Base-by-base conservation (phyloP, 2,113 vertebrate species). In the Sclerurus mexicanus region DNA sequence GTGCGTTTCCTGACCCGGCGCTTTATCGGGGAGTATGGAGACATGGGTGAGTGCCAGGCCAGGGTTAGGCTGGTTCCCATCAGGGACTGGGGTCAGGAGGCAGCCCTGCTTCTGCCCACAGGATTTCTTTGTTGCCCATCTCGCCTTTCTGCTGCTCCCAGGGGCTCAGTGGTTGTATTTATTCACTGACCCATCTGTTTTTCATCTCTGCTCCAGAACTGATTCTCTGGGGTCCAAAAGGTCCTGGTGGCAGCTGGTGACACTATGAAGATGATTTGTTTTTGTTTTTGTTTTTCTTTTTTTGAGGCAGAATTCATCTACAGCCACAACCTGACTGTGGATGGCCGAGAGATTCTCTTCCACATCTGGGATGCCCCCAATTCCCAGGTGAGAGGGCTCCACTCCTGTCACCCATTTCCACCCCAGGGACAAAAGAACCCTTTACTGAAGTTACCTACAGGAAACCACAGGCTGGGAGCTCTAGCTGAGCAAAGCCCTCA, bases 11-110 rank as follows among this genome's bases (percentile, higher is more conserved):
- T 99, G 44, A 99, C 99, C 24, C 97, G 98, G 46, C 98, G 98
- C 73, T 99, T 99, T 92, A 99, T 99, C 2, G 99, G 99, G 58
- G 99, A 99, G 83, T 99, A 99, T 2, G 99, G 99, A 86, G 98
- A 99, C 67, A 98, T 99, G 56, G 98, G 99, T 99, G 91, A 97
- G 97, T 97, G 85, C 66, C 39, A 40, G 72, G 30, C 20, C 44
- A 39, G 27, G 14, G 30, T 39, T 74, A 58, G 87, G 16, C 55
- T 6, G 6, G 31, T 21, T 91, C 53, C 71, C 1, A 0, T 2
- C 20, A 53, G 72, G 58, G 46, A 19, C 23, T 46, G 88, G 55
- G 50, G 9, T 35, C 8, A 8, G 74, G 35, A 66, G 24, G 53
- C 0, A 13, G 2, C 21, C 20, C 47, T 56, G 47, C 77, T 76